Percentiles rank a stretch among this genome's conserved stretches.
phyloP scores from a whole-genome alignment of 64 coral and sea anemone species.

The Pocillopora verrucosa region DNA sequence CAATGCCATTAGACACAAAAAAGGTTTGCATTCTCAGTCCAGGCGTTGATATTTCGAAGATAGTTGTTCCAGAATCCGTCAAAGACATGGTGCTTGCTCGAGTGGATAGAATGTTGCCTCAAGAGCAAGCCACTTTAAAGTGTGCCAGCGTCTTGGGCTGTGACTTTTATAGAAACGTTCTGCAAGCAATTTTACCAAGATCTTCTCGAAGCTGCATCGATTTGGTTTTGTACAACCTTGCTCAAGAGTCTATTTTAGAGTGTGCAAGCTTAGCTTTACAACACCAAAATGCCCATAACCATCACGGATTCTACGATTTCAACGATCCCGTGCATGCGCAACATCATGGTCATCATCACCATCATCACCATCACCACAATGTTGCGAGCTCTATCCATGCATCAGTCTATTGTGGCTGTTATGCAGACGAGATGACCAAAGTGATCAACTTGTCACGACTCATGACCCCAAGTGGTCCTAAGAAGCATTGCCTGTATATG shows the following conservation, averaged over 20 bases:
- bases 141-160: slow-evolving; percentile 86
- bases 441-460: slow-evolving; percentile 64
- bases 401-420: slow-evolving; percentile 86
- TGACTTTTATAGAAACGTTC: slow-evolving; percentile 70
- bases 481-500: slow-evolving; percentile 86
- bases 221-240: slow-evolving; percentile 84
- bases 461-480: slow-evolving; percentile 85
- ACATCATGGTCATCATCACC: slow-evolving; percentile 84
- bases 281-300: slow-evolving; percentile 92
- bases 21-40: slow-evolving; percentile 87
- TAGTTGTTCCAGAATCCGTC: slow-evolving; percentile 89
- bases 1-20: slow-evolving; percentile 71
- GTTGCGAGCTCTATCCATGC: slow-evolving; percentile 83
- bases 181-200: slow-evolving; percentile 79
- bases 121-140: slow-evolving; percentile 89
- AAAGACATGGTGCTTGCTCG: slow-evolving; percentile 96
- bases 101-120: slow-evolving; percentile 84
- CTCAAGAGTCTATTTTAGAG: slow-evolving; percentile 85
- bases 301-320: slow-evolving; percentile 97
- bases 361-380: slow-evolving; percentile 98
- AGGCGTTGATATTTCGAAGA: slow-evolving; percentile 74
- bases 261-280: slow-evolving; percentile 80
- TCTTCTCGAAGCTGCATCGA: slow-evolving; percentile 60
- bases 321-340: slow-evolving; percentile 82
- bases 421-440: slow-evolving; percentile 82